Conservation (phyloP, 1,140 invertebrate species). For the Ceratitis capitata region DNA sequence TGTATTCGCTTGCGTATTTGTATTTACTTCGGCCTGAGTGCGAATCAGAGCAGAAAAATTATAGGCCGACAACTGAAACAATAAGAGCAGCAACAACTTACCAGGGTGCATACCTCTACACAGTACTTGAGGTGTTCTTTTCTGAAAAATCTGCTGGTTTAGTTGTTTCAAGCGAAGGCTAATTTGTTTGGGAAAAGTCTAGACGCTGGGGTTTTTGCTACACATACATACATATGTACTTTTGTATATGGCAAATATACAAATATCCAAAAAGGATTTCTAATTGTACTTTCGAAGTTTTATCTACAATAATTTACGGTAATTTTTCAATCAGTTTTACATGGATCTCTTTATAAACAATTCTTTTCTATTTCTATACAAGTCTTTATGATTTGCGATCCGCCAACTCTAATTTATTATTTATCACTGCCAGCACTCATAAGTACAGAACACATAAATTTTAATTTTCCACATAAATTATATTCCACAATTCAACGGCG, state of each 20-base stretch:
- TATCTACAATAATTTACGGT: no score
- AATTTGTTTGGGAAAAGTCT: background rate
- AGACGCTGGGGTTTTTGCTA: background rate
- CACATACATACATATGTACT: no score
- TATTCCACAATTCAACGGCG: background rate
- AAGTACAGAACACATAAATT: background rate
- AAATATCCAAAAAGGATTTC: no score
- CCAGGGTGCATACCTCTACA: no score
- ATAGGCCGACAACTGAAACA: background rate
- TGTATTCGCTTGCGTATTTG: background rate
- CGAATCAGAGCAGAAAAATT: slow-evolving; percentile 61
- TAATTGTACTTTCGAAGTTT: no score
- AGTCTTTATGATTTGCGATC: no score
- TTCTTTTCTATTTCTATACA: no score
- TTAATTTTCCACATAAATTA: background rate
- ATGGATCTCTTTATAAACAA: no score
- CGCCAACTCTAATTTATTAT: background rate
- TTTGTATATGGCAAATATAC: no score
- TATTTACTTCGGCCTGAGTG: slow-evolving; percentile 51
- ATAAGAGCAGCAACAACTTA: background rate
- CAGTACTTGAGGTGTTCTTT: slow-evolving; percentile 35
- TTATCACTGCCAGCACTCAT: background rate
- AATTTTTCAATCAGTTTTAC: no score
- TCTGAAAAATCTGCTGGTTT: slow-evolving; percentile 44
- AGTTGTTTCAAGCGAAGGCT: slow-evolving; percentile 23